Percentiles rank a stretch among this genome's conserved stretches.
phyloP scores from a whole-genome alignment of 2,113 vertebrate species.

The Tor tambroides region DNA sequence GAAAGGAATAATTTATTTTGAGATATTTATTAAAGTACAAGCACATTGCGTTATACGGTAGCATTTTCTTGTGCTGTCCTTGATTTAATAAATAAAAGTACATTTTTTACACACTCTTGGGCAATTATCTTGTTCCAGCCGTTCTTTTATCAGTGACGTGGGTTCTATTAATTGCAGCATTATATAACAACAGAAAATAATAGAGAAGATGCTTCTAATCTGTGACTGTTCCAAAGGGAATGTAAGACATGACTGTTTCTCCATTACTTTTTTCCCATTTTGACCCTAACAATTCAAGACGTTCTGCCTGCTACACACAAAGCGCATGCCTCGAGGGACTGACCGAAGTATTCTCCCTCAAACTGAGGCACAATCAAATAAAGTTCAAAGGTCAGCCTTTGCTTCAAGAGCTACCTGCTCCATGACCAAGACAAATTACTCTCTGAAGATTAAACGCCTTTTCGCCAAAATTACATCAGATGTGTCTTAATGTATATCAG shows the following conservation, averaged over 20 bases:
- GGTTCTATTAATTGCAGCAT: constrained; percentile 4
- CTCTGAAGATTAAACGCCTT: constrained; percentile 23
- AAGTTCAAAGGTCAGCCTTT: constrained; percentile 10
- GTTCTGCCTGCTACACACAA: constrained; percentile 1
- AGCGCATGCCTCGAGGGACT: constrained; percentile 14
- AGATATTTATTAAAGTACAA: constrained; percentile 38
- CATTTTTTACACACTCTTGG: constrained; percentile 41
- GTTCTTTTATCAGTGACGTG: not conserved
- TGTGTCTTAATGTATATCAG: not conserved
- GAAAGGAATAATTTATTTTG: constrained; percentile 33
- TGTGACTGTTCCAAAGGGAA: not conserved
- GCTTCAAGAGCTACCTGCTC: constrained; percentile 10
- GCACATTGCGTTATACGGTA: constrained; percentile 28
- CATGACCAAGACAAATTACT: constrained; percentile 19
- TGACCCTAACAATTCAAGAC: constrained; percentile 22
- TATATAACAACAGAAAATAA: not conserved
- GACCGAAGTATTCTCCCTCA: constrained; percentile 19
- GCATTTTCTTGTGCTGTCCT: constrained; percentile 53
- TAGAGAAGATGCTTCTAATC: not conserved
- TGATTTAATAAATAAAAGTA: constrained; percentile 55
- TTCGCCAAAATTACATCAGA: constrained; percentile 9
- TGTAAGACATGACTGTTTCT: not conserved
- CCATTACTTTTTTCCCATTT: constrained; percentile 4
- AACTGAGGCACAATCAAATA: constrained; percentile 24
- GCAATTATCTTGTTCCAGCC: not conserved